These are phyloP conservation scores for Manis crassicaudata DNA, from an alignment of 2,797 vertebrate genomes.

Conservation along the genomic window DNA sequence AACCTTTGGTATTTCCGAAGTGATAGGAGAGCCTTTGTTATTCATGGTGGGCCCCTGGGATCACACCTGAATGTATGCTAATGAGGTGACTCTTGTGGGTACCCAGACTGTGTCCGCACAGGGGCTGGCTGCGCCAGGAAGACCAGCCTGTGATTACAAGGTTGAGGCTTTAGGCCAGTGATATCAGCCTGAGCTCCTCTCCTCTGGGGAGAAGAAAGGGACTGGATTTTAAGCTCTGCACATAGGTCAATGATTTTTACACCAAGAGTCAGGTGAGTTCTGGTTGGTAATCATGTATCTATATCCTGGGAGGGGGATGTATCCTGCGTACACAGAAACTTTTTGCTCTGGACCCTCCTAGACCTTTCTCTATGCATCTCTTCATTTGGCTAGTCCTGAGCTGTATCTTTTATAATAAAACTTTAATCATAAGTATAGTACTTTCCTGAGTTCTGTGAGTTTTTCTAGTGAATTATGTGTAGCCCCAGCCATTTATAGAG, in stretches of 20 bases:
- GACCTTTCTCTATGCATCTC: neutral
- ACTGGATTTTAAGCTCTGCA: neutral
- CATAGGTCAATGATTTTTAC: too few relatives aligned
- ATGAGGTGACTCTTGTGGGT: neutral
- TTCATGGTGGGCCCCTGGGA: neutral
- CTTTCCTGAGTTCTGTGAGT: neutral
- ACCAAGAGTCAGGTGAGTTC: neutral
- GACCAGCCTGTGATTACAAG: neutral
- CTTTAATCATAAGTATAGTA: neutral
- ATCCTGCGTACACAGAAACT: neutral
- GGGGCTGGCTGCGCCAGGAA: neutral
- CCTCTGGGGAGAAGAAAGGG: neutral
- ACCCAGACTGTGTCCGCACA: neutral
- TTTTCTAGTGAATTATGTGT: neutral
- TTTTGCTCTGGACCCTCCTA: neutral
- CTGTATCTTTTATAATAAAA: neutral
- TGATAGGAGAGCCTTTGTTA: neutral
- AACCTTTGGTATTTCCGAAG: neutral
- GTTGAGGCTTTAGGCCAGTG: neutral
- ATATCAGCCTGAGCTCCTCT: neutral
- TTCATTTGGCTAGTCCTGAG: neutral
- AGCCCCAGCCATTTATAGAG: neutral
- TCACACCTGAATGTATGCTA: neutral
- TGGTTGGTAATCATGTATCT: neutral
- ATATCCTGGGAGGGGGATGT: neutral